Base-by-base conservation (phyloP, 2,113 vertebrate species). In the Butorides virescens region DNA sequence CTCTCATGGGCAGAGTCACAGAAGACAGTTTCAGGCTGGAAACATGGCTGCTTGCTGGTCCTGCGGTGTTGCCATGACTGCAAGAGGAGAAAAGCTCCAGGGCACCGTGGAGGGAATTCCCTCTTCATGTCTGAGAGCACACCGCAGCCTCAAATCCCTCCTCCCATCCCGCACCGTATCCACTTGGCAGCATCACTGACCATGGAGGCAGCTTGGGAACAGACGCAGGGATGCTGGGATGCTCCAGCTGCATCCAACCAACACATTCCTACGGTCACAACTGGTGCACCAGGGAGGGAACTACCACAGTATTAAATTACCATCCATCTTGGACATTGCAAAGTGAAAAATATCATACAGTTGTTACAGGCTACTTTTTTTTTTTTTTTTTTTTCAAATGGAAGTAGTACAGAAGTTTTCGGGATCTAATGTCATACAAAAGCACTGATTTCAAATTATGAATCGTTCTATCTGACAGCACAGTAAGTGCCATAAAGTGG, bases 21-120 rank as follows among this genome's bases (percentile, higher is more conserved):
- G 53, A 87, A 80, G 44, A 88, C 21, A 89, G 58, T 65, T 82
- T 18, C 0, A 3, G 84, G 62, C 70, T 76, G 62, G 73, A 88
- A 92, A 75, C 21, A 67, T 20, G 22, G 68, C 63, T 92, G 42
- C 15, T 59, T 71, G 44, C 81, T 62, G 53, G 75, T 66, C 90
- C 94, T 86, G 42, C 7, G 12, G 93, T 76, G 92, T 86, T 94
- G 90, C 85, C 71, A 80, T 88, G 87, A 90, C 88, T 88, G 78
- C 92, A 61, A 68, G 62, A 88, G 36, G 53, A 90, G 25, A 90
- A 89, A 88, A 93, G 50, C 82, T 77, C 50, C 75, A 53, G 42
- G n/a, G 26, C 13, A 86, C 12, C 71, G 88, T 30, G 42, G 19
- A 93, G 36, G 34, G 65, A 85, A 90, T 62, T 84, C 68, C 62